phyloP scores from a whole-genome alignment of 2,888 invertebrate genomes.

The Drosophila paramelanica region DNA sequence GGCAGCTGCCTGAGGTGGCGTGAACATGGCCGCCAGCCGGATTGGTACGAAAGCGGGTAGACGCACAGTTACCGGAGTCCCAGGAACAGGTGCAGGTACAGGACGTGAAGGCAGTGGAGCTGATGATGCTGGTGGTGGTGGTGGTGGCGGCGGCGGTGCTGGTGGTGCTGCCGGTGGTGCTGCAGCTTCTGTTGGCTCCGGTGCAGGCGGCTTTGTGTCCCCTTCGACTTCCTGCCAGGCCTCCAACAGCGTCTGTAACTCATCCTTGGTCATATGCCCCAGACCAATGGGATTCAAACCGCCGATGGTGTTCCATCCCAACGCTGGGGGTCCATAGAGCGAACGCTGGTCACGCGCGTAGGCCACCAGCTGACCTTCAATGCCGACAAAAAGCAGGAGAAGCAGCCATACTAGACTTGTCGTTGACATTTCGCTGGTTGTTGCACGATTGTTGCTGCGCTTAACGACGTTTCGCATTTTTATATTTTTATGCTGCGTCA shows the following conservation, averaged over 20 bases:
- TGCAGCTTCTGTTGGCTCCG: conserved; percentile 83
- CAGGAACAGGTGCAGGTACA: conserved; percentile 16
- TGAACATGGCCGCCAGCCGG: conserved; percentile 82
- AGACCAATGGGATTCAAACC: conserved; percentile 61
- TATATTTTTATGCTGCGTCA: conserved; percentile 29
- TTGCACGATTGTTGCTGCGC: conserved; percentile 36
- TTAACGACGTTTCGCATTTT: conserved; percentile 19
- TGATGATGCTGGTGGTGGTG: conserved; percentile 3
- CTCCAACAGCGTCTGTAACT: conserved; percentile 77
- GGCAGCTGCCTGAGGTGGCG: conserved; percentile 75
- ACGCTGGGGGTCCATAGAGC: conserved; percentile 59
- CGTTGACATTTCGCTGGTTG: conserved; percentile 34
- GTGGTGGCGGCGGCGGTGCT: background rate
- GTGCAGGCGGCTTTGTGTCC: conserved; percentile 55
- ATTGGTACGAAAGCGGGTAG: conserved; percentile 83
- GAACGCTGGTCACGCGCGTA: conserved; percentile 72
- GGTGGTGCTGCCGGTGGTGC: conserved; percentile 36
- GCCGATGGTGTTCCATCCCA: conserved; percentile 61
- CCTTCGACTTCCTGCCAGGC: conserved; percentile 77
- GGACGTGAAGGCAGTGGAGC: conserved; percentile 25
- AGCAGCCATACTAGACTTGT: conserved; percentile 31
- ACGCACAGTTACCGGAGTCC: conserved; percentile 75
- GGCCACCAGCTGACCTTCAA: conserved; percentile 35
- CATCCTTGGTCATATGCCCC: conserved; percentile 80
- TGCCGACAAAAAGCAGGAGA: conserved; percentile 16